Evolutionary conservation across 2,797 vertebrate genomes (phyloP).

Genomic region (Discoglossus pictus): DNA sequence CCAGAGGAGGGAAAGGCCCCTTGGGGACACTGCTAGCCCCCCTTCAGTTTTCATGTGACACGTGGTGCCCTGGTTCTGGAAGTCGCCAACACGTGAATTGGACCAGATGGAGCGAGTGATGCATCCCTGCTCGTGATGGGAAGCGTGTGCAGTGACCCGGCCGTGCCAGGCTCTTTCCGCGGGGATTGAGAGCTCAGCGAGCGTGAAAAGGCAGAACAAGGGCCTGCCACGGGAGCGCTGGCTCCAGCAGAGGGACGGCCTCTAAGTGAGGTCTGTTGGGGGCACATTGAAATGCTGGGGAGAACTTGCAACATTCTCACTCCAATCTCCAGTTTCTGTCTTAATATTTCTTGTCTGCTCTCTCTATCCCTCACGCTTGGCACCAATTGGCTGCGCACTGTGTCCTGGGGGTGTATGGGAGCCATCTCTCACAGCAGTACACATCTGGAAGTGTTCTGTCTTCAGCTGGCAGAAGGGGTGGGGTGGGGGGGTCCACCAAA

Average conservation of each 20-base stretch:
- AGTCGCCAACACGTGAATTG: conserved; percentile 16
- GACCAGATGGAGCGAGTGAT: conserved; percentile 30
- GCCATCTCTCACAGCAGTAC: conserved; percentile 22
- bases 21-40: neutral
- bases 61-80: conserved; percentile 24
- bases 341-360: conserved; percentile 7
- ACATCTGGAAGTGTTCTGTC: conserved; percentile 44
- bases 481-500: neutral
- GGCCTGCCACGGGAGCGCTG: neutral
- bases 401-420: conserved; percentile 6
- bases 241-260: neutral
- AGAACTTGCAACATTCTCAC: neutral
- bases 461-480: conserved; percentile 8
- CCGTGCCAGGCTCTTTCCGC: conserved; percentile 28
- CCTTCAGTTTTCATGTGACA: conserved; percentile 13
- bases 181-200: conserved; percentile 25
- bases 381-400: conserved; percentile 8
- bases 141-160: conserved; percentile 35
- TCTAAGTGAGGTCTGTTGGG: neutral
- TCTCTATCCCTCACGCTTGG: conserved; percentile 2
- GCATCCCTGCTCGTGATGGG: conserved; percentile 4
- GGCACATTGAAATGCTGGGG: neutral
- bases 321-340: conserved; percentile 6
- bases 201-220: conserved; percentile 34
- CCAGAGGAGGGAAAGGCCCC: neutral